Conservation (phyloP, 2,888 invertebrate species). For the Crossocerus cetratus region DNA sequence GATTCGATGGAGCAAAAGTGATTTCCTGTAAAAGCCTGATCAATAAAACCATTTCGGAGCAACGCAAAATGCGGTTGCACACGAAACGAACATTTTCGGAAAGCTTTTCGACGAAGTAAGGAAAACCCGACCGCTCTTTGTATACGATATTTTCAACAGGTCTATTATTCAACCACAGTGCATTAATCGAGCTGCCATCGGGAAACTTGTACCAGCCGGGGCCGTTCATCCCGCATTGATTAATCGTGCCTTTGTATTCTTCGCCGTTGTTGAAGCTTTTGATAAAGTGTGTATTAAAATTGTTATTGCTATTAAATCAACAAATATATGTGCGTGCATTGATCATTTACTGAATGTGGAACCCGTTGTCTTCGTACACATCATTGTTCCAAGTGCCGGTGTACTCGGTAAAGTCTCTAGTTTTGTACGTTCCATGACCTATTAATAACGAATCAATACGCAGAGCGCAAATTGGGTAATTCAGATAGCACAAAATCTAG, state of each 20-base stretch:
- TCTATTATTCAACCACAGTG: conserved; percentile 79
- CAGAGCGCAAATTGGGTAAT: not conserved
- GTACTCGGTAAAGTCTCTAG: conserved; percentile 81
- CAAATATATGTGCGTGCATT: conserved; percentile 14
- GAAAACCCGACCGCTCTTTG: conserved; percentile 78
- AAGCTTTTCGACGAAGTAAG: conserved; percentile 78
- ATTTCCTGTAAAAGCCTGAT: conserved; percentile 31
- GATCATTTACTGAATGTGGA: conserved; percentile 51
- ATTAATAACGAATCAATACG: no score
- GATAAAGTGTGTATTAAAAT: conserved; percentile 5
- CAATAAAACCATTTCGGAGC: not conserved
- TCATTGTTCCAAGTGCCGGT: conserved; percentile 80
- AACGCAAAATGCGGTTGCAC: not conserved
- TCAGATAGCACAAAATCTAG: no score
- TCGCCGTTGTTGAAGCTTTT: conserved; percentile 78
- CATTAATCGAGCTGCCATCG: conserved; percentile 77
- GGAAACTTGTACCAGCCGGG: conserved; percentile 79
- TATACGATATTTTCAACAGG: conserved; percentile 77
- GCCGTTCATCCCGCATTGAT: conserved; percentile 78
- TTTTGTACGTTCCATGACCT: conserved; percentile 80
- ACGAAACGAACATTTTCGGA: conserved; percentile 57
- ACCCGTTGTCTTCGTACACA: conserved; percentile 71
- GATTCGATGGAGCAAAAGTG: conserved; percentile 53
- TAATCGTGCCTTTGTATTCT: conserved; percentile 78
- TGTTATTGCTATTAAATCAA: conserved; percentile 2